phyloP scores from a whole-genome alignment of 1,140 invertebrate genomes.

The Neodiprion virginianus region DNA sequence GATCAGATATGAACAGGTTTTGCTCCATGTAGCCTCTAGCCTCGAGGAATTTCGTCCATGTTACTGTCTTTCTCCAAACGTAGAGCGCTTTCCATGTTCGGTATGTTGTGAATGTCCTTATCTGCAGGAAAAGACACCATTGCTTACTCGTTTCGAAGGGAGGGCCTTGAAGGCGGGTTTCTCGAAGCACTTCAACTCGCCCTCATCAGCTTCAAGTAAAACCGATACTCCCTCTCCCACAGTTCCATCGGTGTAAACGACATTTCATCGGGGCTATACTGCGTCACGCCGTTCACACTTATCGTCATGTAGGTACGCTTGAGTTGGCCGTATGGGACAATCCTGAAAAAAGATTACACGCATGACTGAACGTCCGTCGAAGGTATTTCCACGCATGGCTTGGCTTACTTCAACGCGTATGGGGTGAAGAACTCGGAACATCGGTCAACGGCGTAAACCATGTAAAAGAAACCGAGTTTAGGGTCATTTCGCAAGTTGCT shows the following conservation, averaged over 20 bases:
- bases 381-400: neutral
- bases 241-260: conserved; percentile 71
- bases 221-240: conserved; percentile 76
- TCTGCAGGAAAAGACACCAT: conserved; percentile 56
- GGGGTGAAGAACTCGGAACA: conserved; percentile 75
- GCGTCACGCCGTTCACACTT: conserved; percentile 72
- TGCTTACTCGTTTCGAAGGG: neutral
- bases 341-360: conserved; percentile 52
- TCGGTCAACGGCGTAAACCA: conserved; percentile 72
- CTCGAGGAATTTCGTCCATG: conserved; percentile 69
- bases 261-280: conserved; percentile 68
- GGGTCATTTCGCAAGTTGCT: conserved; percentile 57
- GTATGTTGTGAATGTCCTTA: conserved; percentile 76
- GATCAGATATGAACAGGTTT: conserved; percentile 77
- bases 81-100: conserved; percentile 84
- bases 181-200: conserved; percentile 45
- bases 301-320: conserved; percentile 72
- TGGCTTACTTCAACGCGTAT: conserved; percentile 68
- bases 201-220: conserved; percentile 70
- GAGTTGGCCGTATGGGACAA: conserved; percentile 70
- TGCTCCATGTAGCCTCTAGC: conserved; percentile 68
- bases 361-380: conserved; percentile 15
- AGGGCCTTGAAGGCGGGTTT: conserved; percentile 14
- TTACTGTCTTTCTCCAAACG: conserved; percentile 79
- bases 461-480: conserved; percentile 69